Percentiles rank a stretch among this genome's conserved stretches.
phyloP scores from a whole-genome alignment of 2,797 vertebrate genomes.

The Esox lucius region DNA sequence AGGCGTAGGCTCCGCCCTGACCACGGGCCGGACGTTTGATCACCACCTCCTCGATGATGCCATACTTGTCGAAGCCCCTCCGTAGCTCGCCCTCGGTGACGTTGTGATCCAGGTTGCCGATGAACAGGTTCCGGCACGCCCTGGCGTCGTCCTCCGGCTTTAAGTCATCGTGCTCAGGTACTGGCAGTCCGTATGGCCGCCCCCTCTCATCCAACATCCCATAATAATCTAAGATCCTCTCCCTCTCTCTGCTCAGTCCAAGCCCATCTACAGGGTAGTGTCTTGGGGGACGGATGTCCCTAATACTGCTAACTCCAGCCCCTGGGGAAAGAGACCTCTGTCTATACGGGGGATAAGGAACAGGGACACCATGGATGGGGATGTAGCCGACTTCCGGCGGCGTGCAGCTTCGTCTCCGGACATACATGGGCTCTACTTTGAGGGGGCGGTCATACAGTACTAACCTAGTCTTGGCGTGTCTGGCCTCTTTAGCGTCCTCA shows the following conservation, averaged over 20 bases:
- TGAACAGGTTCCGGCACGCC: conserved; percentile 94
- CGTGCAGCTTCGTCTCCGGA: conserved; percentile 84
- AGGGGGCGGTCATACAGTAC: conserved; percentile 90
- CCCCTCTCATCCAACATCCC: conserved; percentile 89
- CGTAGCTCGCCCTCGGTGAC: conserved; percentile 90
- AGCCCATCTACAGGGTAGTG: conserved; percentile 86
- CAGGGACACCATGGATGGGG: conserved; percentile 75
- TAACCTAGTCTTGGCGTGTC: conserved; percentile 88
- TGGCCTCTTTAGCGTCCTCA: conserved; percentile 90
- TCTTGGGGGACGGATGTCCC: conserved; percentile 82
- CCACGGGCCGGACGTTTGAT: conserved; percentile 91
- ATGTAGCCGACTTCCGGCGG: conserved; percentile 84
- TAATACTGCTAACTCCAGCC: conserved; percentile 74
- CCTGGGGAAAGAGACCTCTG: conserved; percentile 91
- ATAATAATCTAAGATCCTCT: conserved; percentile 90
- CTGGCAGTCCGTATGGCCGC: conserved; percentile 80
- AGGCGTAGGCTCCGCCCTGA: conserved; percentile 92
- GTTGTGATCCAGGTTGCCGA: conserved; percentile 91
- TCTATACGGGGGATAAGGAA: conserved; percentile 81
- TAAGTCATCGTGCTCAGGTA: conserved; percentile 88
- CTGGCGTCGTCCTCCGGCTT: conserved; percentile 96
- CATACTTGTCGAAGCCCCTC: conserved; percentile 93
- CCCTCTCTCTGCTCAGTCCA: conserved; percentile 83
- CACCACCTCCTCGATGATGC: conserved; percentile 94
- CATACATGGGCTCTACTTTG: conserved; percentile 93